phyloP scores from a whole-genome alignment of 2,113 vertebrate species.

The Anser cygnoides region DNA sequence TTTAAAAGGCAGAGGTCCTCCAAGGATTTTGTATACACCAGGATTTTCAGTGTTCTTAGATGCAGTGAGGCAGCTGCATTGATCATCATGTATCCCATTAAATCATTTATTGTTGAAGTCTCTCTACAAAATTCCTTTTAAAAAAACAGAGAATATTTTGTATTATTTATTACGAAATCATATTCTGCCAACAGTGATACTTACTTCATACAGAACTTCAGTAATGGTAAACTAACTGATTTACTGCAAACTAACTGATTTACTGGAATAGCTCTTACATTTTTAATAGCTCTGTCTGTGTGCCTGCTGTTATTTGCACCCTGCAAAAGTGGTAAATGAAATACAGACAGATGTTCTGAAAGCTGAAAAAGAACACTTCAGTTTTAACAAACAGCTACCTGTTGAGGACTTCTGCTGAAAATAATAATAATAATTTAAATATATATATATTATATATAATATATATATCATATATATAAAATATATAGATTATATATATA shows the following conservation, averaged over 20 bases:
- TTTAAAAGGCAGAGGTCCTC: constrained; percentile 13
- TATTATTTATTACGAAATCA: constrained; percentile 64
- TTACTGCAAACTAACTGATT: constrained; percentile 68
- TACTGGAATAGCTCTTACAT: constrained; percentile 63
- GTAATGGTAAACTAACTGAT: constrained; percentile 68
- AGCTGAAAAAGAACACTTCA: background rate
- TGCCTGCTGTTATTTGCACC: constrained; percentile 55
- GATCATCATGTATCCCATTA: constrained; percentile 31
- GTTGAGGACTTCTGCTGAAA: background rate
- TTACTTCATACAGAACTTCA: constrained; percentile 41
- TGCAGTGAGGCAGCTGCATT: background rate
- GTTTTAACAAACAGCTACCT: constrained; percentile 25
- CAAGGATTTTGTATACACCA: background rate
- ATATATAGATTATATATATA: too few species aligned
- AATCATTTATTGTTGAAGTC: constrained; percentile 53
- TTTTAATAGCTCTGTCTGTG: constrained; percentile 64
- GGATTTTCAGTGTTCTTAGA: background rate
- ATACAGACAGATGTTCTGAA: constrained; percentile 47
- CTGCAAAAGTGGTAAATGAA: constrained; percentile 31
- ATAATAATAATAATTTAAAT: background rate
- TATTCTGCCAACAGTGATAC: constrained; percentile 44
- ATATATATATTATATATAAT: too few species aligned
- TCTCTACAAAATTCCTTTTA: constrained; percentile 42
- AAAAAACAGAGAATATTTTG: constrained; percentile 48
- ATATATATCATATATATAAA: too few species aligned